These are phyloP conservation scores for Eugnorisma glareosa DNA, from an alignment of 2,888 invertebrate species.

Conservation along the genomic window DNA sequence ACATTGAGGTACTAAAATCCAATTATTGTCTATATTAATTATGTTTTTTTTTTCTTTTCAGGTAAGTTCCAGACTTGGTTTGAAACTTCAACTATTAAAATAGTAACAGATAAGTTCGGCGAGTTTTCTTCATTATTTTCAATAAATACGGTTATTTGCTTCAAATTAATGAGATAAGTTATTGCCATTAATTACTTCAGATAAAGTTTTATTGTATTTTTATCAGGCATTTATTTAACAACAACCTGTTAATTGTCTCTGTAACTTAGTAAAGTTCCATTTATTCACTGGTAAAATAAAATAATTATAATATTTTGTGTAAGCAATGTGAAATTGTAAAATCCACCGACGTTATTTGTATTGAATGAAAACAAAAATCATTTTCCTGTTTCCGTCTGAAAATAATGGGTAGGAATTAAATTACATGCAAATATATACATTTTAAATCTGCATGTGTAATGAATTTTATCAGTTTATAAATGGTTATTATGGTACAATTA, in stretches of 20 bases:
- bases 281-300: neutral
- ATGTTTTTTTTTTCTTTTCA: slow-evolving; percentile 50
- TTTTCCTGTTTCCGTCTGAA: neutral
- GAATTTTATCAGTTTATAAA: neutral
- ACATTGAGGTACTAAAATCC: neutral
- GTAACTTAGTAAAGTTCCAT: neutral
- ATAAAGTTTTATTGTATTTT: neutral
- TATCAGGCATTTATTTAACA: neutral
- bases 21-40: slow-evolving; percentile 19
- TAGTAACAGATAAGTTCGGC: slow-evolving; percentile 17
- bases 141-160: slow-evolving; percentile 9
- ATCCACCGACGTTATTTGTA: neutral
- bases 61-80: slow-evolving; percentile 55
- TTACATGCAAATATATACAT: neutral
- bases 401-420: neutral
- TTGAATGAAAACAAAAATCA: neutral
- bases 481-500: neutral
- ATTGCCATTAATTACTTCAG: slow-evolving; percentile 6
- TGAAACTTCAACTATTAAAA: slow-evolving; percentile 38
- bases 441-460: no score
- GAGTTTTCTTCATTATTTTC: slow-evolving; percentile 44
- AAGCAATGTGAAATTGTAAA: neutral
- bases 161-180: slow-evolving; percentile 45
- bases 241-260: neutral
- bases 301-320: neutral